These are phyloP conservation scores for Gallirallus australis DNA, from an alignment of 2,797 vertebrate genomes.

Conservation along the genomic window DNA sequence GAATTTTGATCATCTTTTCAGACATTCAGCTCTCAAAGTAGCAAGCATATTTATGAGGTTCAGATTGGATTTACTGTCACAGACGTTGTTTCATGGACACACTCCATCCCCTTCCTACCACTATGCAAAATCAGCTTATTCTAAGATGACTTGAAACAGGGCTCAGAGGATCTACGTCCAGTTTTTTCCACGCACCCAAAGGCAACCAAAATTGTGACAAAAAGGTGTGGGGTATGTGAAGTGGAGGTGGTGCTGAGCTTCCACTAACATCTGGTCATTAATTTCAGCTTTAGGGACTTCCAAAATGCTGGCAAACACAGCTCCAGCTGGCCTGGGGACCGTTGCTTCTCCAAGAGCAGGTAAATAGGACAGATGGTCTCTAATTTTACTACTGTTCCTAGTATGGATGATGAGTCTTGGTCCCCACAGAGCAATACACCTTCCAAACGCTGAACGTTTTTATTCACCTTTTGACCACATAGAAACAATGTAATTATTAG, in stretches of 20 bases:
- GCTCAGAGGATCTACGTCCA: background rate
- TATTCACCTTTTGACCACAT: constrained; percentile 53
- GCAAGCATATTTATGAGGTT: background rate
- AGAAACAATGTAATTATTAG: constrained; percentile 58
- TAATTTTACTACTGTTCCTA: constrained; percentile 72
- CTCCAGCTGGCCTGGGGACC: constrained; percentile 62
- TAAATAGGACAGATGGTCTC: constrained; percentile 74
- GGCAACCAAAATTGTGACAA: background rate
- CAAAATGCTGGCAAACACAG: constrained; percentile 40
- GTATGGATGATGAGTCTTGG: constrained; percentile 46
- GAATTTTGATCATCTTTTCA: constrained; percentile 20
- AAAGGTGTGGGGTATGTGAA: background rate
- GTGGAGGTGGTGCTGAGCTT: constrained; percentile 32
- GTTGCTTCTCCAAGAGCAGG: constrained; percentile 62
- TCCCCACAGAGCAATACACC: constrained; percentile 16
- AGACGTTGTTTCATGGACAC: background rate
- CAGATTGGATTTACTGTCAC: background rate
- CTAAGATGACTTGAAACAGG: background rate
- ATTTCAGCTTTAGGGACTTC: constrained; percentile 62
- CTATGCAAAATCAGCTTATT: background rate
- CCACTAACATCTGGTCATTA: constrained; percentile 70
- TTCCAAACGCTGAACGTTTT: background rate
- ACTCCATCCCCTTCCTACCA: background rate
- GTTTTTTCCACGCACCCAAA: background rate
- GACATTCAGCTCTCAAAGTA: background rate